Percentiles rank a stretch among this genome's conserved stretches.
phyloP scores from a whole-genome alignment of 1,140 invertebrate genomes.

The Musca vetustissima region DNA sequence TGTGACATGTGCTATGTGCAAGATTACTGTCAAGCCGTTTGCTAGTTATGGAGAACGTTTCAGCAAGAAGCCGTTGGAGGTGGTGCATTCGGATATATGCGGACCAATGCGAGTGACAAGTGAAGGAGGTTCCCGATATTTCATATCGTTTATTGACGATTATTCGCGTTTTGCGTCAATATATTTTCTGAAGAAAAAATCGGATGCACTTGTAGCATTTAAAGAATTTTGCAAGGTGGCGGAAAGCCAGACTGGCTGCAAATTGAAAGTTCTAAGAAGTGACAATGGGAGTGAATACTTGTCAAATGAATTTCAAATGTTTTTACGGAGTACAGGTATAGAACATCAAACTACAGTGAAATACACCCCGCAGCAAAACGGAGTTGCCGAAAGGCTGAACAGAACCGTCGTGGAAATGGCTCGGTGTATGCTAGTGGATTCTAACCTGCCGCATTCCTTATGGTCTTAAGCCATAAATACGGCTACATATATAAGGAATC shows the following conservation, averaged over 20 bases:
- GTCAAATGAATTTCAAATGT: constrained; percentile 13
- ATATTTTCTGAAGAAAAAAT: constrained; percentile 1
- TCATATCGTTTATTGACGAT: no score
- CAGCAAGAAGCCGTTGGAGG: neutral
- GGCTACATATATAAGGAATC: neutral
- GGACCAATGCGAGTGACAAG: no score
- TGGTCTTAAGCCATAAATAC: constrained; percentile 6
- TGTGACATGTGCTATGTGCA: constrained; percentile 4
- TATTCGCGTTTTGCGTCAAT: neutral
- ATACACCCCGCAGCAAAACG: no score
- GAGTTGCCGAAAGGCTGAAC: constrained; percentile 38
- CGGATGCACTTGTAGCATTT: constrained; percentile 24
- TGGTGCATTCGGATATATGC: neutral
- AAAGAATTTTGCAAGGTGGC: neutral
- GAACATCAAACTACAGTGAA: neutral
- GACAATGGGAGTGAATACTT: constrained; percentile 52
- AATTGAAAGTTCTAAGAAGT: no score
- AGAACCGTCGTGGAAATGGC: constrained; percentile 39
- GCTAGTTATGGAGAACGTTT: neutral
- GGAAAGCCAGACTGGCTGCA: constrained; percentile 37
- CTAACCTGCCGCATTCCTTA: neutral
- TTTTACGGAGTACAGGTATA: neutral
- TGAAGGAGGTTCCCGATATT: no score
- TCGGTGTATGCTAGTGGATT: constrained; percentile 23
- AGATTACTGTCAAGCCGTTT: no score